Evolutionary conservation across 2,113 vertebrate genomes (phyloP).

Genomic region (Odontophorus gujanensis): DNA sequence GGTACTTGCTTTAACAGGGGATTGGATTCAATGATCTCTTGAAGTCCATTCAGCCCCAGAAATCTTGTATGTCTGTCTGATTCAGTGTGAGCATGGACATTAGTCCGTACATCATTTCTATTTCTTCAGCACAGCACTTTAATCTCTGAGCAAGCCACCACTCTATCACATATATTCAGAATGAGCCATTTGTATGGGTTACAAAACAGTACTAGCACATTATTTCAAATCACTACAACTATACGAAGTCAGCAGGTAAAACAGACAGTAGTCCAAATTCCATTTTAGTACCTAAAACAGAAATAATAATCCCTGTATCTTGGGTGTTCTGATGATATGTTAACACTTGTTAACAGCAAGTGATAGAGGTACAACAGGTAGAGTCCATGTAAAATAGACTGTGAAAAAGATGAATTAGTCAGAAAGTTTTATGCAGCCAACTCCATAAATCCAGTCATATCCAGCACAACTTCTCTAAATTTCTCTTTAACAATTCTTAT

Average conservation of each 20-base stretch:
- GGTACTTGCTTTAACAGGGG: too few species aligned
- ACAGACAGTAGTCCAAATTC: neutral
- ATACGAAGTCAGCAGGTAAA: neutral
- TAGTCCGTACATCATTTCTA: neutral
- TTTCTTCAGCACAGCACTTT: neutral
- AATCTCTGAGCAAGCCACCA: neutral
- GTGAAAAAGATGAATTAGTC: neutral
- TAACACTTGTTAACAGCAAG: neutral
- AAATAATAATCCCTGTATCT: neutral
- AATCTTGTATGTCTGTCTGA: too few species aligned
- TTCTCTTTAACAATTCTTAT: neutral
- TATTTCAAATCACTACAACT: neutral
- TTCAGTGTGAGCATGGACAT: neutral
- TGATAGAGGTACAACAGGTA: neutral
- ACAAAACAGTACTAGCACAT: rapidly evolving
- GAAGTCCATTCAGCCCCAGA: too few species aligned
- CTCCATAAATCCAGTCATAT: neutral
- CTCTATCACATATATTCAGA: neutral
- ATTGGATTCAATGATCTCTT: too few species aligned
- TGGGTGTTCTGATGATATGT: neutral
- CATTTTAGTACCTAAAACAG: neutral
- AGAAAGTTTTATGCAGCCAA: neutral
- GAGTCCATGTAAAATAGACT: neutral
- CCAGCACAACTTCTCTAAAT: neutral
- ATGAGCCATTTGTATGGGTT: neutral